phyloP scores from a whole-genome alignment of 2,113 vertebrate genomes.

The Catharus bicknelli region DNA sequence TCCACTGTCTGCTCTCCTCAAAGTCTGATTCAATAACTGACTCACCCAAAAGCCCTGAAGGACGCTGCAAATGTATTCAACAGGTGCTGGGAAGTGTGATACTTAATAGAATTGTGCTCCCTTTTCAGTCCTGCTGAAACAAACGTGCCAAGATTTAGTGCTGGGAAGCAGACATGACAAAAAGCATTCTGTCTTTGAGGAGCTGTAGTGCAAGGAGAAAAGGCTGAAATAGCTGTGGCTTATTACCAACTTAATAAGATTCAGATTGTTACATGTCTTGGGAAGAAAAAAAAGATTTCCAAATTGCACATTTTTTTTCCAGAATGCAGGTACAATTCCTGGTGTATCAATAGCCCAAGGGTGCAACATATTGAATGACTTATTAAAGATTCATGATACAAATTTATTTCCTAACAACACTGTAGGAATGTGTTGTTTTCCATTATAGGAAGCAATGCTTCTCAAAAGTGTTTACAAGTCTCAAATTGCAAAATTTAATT shows the following conservation, averaged over 20 bases:
- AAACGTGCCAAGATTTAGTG: background rate
- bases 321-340: slow-evolving; percentile 13
- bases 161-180: background rate
- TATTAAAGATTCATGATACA: slow-evolving; percentile 65
- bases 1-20: background rate
- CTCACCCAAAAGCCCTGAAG: slow-evolving; percentile 2
- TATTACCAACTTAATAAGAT: slow-evolving; percentile 31
- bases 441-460: slow-evolving; percentile 29
- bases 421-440: slow-evolving; percentile 24
- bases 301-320: slow-evolving; percentile 36
- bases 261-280: slow-evolving; percentile 31
- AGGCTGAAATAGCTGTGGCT: slow-evolving; percentile 10
- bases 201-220: background rate
- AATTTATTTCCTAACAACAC: slow-evolving; percentile 39
- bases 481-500: slow-evolving; percentile 48
- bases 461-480: slow-evolving; percentile 54
- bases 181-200: background rate
- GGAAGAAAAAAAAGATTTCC: slow-evolving; percentile 26
- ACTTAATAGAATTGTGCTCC: background rate
- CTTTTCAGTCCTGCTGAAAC: background rate
- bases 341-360: slow-evolving; percentile 49
- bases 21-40: slow-evolving; percentile 38
- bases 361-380: slow-evolving; percentile 37
- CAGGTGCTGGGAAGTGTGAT: background rate
- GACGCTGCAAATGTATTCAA: slow-evolving; percentile 1